Base-by-base conservation (phyloP, 2,888 invertebrate genomes). In the Pegoplata infirma region DNA sequence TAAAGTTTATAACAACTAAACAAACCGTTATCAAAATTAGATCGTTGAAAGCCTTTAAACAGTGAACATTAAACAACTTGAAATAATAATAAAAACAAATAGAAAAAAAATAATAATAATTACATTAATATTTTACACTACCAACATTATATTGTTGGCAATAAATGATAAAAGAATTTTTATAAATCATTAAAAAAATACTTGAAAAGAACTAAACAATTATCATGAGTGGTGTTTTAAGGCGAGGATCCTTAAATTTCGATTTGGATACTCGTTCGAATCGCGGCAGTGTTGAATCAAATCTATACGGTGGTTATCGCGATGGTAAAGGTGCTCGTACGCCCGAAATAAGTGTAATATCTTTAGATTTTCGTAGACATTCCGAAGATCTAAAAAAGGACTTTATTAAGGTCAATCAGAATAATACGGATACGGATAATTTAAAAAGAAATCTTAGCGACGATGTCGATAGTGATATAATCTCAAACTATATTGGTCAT, bases 401-500 rank as follows among this genome's bases (percentile, higher is more conserved):
- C 17, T 8, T 16, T 21, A 23, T 17, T 1, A 74, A 21, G 32
- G 10, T 66, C 19, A 10, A 44, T 7, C 58, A 44, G 25, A 25
- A 61, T 16, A 17, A n/a, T 1, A 36, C 14, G 7, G 0, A 12
- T 12, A 46, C 12, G 14, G 21, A 17, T 40, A n/a, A n/a, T n/a
- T n/a, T n/a, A n/a, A 53, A 17, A 25, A 82, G 71, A 68, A 86
- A 85, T 75, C 83, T 85, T 14, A 87, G 87, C 66, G 85, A 86
- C 61, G 88, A 88, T 75, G 72, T 64, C 1, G 86, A 91, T 69
- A 90, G 90, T 69, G 92, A 92, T 85, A 88, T 91, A 16, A 90
- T 93, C 56, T 91, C 92, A 0, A 89, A 90, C 76, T 90, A 90
- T 5, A 91, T 93, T 76, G 93, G 93, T 2, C 91, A 92, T 77